A percentile compares a stretch with the other conserved stretches of the same genome.
Conservation (phyloP, 2,113 vertebrate species). For the Anas platyrhynchos region DNA sequence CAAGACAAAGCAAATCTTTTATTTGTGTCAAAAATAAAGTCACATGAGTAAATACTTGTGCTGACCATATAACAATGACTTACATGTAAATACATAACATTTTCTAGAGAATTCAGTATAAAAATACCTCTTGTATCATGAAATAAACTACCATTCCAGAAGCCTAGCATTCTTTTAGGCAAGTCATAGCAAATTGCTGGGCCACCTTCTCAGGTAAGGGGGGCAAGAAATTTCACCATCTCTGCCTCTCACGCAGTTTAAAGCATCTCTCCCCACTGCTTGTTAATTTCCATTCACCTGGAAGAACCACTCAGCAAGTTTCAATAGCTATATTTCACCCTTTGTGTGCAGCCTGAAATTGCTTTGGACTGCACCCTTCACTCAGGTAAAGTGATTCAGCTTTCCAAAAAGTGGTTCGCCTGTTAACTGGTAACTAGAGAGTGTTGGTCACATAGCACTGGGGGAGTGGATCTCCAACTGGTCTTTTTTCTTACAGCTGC, state of each 20-base stretch:
- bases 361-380: background rate
- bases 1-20: background rate
- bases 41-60: background rate
- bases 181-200: background rate
- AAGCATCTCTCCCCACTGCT: background rate
- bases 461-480: background rate
- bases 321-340: background rate
- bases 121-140: background rate
- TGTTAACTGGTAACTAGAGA: background rate
- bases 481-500: slow-evolving; percentile 1
- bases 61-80: background rate
- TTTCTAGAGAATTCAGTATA: background rate
- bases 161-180: background rate
- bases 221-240: background rate
- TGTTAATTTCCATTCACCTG: background rate
- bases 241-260: background rate
- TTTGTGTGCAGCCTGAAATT: background rate
- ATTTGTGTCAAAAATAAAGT: background rate
- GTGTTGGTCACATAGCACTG: background rate
- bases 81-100: background rate
- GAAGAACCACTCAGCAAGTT: background rate
- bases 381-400: background rate
- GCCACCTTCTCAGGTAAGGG: background rate
- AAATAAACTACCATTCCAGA: background rate
- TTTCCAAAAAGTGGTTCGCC: background rate